Percentiles rank a stretch among this genome's conserved stretches.
phyloP scores from a whole-genome alignment of 1,140 invertebrate species.

The Lanistes nyassanus region DNA sequence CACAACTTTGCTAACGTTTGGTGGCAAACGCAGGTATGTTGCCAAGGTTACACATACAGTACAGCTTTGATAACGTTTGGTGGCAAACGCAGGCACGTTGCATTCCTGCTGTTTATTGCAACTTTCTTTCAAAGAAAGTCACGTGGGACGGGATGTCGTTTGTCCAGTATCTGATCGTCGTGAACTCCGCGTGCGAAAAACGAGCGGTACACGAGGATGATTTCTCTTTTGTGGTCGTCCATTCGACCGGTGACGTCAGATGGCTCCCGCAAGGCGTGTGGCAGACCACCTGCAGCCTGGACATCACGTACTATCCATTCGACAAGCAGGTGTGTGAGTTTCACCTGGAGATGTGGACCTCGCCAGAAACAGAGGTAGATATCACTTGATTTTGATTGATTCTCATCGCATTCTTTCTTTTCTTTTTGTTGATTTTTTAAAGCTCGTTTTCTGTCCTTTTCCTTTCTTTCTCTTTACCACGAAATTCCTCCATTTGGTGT shows the following conservation, averaged over 20 bases:
- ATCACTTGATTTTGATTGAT: background rate
- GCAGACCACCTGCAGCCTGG: background rate
- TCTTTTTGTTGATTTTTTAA: background rate
- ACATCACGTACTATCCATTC: conserved; percentile 16
- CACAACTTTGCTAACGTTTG: no score
- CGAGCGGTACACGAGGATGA: background rate
- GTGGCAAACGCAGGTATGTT: no score
- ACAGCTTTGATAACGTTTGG: no score
- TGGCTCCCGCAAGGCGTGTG: background rate
- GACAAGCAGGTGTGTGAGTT: background rate
- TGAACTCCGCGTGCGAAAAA: background rate
- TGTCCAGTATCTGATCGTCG: background rate
- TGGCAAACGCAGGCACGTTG: no score
- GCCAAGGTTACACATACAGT: no score
- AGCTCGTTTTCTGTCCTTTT: background rate
- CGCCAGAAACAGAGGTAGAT: conserved; percentile 1
- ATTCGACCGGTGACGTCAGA: background rate
- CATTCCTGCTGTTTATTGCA: no score
- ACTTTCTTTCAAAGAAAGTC: no score
- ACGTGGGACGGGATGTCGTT: no score
- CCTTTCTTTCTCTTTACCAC: background rate
- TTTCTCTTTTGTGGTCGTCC: background rate
- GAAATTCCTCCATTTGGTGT: no score
- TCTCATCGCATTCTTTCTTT: background rate
- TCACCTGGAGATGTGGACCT: background rate